A percentile compares a stretch with the other conserved stretches of the same genome.
phyloP scores from a whole-genome alignment of 23 tunicate species.

The Phallusia fumigata region DNA sequence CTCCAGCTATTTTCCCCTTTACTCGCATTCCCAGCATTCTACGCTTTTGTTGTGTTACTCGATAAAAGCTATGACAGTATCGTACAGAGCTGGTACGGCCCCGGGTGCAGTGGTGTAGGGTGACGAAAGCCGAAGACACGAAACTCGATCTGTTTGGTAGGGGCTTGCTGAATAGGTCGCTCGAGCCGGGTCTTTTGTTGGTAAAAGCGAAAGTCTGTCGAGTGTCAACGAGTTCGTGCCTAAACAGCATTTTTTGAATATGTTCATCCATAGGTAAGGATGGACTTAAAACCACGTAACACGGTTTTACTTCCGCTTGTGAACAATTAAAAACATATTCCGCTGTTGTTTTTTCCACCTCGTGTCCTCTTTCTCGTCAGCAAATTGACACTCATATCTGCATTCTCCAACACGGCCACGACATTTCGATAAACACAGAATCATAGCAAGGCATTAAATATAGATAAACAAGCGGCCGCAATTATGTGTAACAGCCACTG shows the following conservation, averaged over 20 bases:
- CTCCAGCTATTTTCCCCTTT: background rate
- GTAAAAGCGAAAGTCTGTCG: conserved; percentile 5
- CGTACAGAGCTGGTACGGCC: no score
- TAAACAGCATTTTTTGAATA: background rate
- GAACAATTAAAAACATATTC: background rate
- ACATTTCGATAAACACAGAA: background rate
- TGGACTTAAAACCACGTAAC: background rate
- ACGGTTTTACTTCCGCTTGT: background rate
- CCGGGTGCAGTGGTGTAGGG: background rate
- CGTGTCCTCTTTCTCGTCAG: no score
- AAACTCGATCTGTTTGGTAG: background rate
- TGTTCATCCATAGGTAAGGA: background rate
- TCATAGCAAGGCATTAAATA: background rate
- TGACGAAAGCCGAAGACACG: background rate
- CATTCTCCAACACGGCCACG: background rate
- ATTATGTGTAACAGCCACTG: background rate
- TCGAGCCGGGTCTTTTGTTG: background rate
- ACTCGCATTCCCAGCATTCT: background rate
- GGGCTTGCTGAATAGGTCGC: background rate
- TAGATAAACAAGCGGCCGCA: background rate
- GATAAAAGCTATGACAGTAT: background rate
- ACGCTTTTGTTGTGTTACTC: background rate
- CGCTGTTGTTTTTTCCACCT: no score
- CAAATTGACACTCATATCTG: no score
- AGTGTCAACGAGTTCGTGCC: background rate